Conservation (phyloP, 2,888 invertebrate species). For the Tetheella fluctuosa region DNA sequence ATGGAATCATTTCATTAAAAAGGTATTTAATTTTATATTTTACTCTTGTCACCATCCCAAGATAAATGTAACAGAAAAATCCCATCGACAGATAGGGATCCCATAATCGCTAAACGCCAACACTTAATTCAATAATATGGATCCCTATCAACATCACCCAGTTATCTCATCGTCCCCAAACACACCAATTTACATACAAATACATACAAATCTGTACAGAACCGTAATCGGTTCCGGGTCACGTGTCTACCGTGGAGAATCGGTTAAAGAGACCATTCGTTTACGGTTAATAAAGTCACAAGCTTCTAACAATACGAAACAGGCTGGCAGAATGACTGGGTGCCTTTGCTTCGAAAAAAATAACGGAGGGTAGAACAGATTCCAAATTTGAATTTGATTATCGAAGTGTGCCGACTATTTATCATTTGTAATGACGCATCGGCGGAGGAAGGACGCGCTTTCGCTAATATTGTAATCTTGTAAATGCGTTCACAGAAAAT, state of each 20-base stretch:
- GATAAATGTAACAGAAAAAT: constrained; percentile 21
- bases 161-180: constrained; percentile 75
- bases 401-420: constrained; percentile 83
- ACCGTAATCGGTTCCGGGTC: constrained; percentile 83
- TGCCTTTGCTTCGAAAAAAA: constrained; percentile 62
- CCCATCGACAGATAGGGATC: constrained; percentile 18
- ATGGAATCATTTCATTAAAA: no score
- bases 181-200: constrained; percentile 78
- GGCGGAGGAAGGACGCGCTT: constrained; percentile 66
- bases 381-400: constrained; percentile 85
- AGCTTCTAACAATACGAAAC: constrained; percentile 80
- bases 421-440: constrained; percentile 82
- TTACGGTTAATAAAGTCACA: constrained; percentile 83
- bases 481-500: constrained; percentile 71
- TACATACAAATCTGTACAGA: constrained; percentile 74
- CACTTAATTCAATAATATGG: constrained; percentile 77
- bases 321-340: constrained; percentile 64
- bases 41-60: background rate
- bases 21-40: background rate
- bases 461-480: constrained; percentile 82
- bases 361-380: constrained; percentile 78
- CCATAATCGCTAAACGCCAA: constrained; percentile 62
- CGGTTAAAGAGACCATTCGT: constrained; percentile 78
- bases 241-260: constrained; percentile 86
- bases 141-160: constrained; percentile 75